phyloP scores from a whole-genome alignment of 92 coral and sea anemone genomes.

The Chrysogorgia sp. region DNA sequence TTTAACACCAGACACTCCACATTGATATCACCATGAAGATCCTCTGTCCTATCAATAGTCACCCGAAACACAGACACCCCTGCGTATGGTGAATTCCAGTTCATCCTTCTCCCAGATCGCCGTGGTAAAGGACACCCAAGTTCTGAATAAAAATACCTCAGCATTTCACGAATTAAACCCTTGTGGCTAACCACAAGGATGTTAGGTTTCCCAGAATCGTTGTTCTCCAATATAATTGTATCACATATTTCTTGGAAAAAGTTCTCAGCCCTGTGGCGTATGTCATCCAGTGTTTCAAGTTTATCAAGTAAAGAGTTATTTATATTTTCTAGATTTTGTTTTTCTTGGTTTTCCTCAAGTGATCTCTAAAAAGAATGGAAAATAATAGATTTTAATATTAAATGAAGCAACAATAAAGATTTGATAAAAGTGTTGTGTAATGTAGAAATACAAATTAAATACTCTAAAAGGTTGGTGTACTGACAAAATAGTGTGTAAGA shows the following conservation, averaged over 20 bases:
- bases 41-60: slow-evolving; percentile 24
- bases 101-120: slow-evolving; percentile 33
- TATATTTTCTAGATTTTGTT: background rate
- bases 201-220: slow-evolving; percentile 5
- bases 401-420: no score
- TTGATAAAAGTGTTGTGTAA: background rate
- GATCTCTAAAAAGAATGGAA: slow-evolving; percentile 20
- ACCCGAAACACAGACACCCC: slow-evolving; percentile 31
- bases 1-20: slow-evolving; percentile 30
- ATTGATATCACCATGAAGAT: slow-evolving; percentile 24
- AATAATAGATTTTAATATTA: background rate
- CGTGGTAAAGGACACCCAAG: slow-evolving; percentile 34
- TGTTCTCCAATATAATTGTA: slow-evolving; percentile 1
- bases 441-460: no score
- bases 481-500: no score
- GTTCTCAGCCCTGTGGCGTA: slow-evolving; percentile 42
- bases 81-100: slow-evolving; percentile 38
- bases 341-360: background rate
- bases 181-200: slow-evolving; percentile 40
- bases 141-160: slow-evolving; percentile 37
- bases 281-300: slow-evolving; percentile 43
- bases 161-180: slow-evolving; percentile 39
- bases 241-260: slow-evolving; percentile 41
- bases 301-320: slow-evolving; percentile 26
- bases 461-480: no score